Conservation (phyloP, 2,888 invertebrate species). For the Hydrotaea cyrtoneurina region DNA sequence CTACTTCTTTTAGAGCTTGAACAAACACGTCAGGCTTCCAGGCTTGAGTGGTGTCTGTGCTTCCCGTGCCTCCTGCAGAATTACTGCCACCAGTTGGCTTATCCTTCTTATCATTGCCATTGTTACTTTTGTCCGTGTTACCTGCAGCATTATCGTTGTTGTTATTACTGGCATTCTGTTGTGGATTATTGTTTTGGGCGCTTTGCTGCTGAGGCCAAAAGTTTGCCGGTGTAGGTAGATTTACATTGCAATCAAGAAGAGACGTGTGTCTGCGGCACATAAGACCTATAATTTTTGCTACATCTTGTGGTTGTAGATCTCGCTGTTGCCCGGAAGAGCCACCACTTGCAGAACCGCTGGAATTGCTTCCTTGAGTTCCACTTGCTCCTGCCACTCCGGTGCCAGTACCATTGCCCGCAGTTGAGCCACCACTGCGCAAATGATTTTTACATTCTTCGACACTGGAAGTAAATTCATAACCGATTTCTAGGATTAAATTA, state of each 20-base stretch:
- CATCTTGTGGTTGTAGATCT: constrained; percentile 90
- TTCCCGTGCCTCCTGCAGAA: constrained; percentile 76
- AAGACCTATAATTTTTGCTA: constrained; percentile 91
- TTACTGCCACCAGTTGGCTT: constrained; percentile 59
- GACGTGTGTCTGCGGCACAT: constrained; percentile 91
- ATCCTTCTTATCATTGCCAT: constrained; percentile 75
- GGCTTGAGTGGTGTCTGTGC: constrained; percentile 83
- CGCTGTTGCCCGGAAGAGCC: constrained; percentile 81
- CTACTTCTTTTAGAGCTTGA: constrained; percentile 93
- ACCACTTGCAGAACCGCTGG: not conserved
- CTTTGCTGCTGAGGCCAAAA: constrained; percentile 82
- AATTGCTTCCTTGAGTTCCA: constrained; percentile 82
- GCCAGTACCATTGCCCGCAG: constrained; percentile 20
- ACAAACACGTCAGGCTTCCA: constrained; percentile 98
- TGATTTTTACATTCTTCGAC: constrained; percentile 94
- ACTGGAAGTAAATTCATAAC: constrained; percentile 92
- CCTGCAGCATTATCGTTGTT: constrained; percentile 73
- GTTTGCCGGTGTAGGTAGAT: constrained; percentile 85
- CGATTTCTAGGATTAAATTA: constrained; percentile 93
- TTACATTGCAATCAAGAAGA: constrained; percentile 86
- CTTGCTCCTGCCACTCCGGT: constrained; percentile 87
- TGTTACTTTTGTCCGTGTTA: constrained; percentile 68
- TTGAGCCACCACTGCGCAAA: constrained; percentile 87
- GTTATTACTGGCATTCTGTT: constrained; percentile 72
- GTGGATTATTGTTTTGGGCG: constrained; percentile 53